Conservation (phyloP, 1,140 invertebrate genomes). For the Drosophila miranda region DNA sequence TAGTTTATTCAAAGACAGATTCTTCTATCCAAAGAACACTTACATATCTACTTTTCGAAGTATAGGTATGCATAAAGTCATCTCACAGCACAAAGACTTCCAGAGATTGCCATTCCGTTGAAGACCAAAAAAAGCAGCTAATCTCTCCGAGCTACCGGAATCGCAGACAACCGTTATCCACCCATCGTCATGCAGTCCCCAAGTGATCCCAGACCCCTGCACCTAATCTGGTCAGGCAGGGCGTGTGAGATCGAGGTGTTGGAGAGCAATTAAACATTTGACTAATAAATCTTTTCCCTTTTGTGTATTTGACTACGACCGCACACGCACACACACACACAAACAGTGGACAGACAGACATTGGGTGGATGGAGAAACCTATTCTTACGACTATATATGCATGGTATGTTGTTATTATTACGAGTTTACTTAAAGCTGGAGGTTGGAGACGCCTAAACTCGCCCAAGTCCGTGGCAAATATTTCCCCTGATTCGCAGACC, state of each 20-base stretch:
- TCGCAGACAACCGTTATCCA: slow-evolving; percentile 1
- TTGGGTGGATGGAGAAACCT: not conserved
- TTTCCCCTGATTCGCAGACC: slow-evolving; percentile 22
- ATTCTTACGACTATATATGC: slow-evolving; percentile 8
- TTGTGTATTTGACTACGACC: slow-evolving; percentile 30
- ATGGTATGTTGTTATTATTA: slow-evolving; percentile 8
- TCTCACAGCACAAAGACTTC: no score
- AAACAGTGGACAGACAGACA: slow-evolving; percentile 22
- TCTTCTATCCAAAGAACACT: no score
- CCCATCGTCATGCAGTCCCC: not conserved
- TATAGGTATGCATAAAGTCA: no score
- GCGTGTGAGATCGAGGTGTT: not conserved
- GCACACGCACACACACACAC: slow-evolving; percentile 3
- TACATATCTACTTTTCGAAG: no score
- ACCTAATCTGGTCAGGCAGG: not conserved
- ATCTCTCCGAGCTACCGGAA: slow-evolving; percentile 17
- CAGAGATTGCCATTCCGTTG: no score
- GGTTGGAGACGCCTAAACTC: slow-evolving; percentile 34
- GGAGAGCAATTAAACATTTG: not conserved
- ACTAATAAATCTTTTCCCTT: slow-evolving; percentile 25
- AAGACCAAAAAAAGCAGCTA: not conserved
- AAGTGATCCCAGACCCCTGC: slow-evolving; percentile 9
- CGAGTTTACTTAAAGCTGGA: slow-evolving; percentile 45
- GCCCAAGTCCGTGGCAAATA: slow-evolving; percentile 43
- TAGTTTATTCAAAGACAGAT: no score